A percentile compares a stretch with the other conserved stretches of the same genome.
These are phyloP conservation scores for Lysandra coridon DNA, from an alignment of 2,888 invertebrate species.

Conservation along the genomic window DNA sequence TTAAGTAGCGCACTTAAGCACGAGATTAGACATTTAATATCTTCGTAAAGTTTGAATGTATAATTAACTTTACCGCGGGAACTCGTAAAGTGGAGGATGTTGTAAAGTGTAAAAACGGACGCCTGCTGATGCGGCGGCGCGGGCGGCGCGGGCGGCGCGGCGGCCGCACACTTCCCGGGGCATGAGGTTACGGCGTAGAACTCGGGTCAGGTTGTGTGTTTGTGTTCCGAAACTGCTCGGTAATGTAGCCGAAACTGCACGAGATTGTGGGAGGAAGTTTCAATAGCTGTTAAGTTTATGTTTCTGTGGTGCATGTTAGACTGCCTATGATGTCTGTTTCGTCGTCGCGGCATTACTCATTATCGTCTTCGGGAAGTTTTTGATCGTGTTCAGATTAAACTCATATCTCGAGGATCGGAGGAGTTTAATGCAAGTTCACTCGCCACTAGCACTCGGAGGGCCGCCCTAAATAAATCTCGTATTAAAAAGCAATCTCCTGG, in stretches of 20 bases:
- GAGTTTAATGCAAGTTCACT: conserved; percentile 6
- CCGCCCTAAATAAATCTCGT: conserved; percentile 20
- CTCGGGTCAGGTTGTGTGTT: neutral
- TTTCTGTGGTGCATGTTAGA: neutral
- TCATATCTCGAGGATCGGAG: neutral
- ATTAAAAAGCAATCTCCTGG: conserved; percentile 26
- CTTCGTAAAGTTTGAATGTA: neutral
- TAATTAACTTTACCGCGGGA: conserved; percentile 16
- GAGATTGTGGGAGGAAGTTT: neutral
- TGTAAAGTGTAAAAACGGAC: conserved; percentile 19
- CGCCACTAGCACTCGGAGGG: neutral
- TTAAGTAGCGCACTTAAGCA: conserved; percentile 16
- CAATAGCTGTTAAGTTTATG: neutral
- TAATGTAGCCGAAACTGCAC: neutral
- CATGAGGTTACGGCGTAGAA: neutral
- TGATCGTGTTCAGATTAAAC: neutral
- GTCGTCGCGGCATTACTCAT: neutral
- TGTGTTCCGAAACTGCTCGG: neutral
- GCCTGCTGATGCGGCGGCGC: neutral
- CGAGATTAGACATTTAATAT: conserved; percentile 19
- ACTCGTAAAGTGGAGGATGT: conserved; percentile 25
- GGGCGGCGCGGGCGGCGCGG: neutral
- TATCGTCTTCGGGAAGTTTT: neutral
- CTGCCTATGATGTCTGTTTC: neutral
- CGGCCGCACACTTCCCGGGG: neutral